A percentile compares a stretch with the other conserved stretches of the same genome.
Evolutionary conservation across 2,797 vertebrate species (phyloP).

Genomic region (Amniataba percoides): DNA sequence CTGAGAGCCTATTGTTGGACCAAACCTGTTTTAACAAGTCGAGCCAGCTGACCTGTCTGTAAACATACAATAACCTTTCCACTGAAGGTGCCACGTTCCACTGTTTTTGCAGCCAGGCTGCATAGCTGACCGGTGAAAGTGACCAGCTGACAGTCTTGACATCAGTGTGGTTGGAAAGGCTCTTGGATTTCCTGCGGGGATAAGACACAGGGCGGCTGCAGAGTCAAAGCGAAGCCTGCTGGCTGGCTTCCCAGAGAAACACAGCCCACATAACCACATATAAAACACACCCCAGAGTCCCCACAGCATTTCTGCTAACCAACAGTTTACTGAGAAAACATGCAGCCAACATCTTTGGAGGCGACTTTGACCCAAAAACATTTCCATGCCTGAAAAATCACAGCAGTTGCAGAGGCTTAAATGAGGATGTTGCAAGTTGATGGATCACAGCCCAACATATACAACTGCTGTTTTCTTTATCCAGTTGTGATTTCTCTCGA

Average conservation of each 20-base stretch:
- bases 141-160: constrained; percentile 52
- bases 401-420: background rate
- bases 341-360: constrained; percentile 1
- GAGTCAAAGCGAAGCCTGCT: constrained; percentile 27
- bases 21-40: constrained; percentile 41
- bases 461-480: background rate
- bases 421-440: background rate
- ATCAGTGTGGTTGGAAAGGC: constrained; percentile 41
- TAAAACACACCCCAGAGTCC: constrained; percentile 22
- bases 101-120: constrained; percentile 35
- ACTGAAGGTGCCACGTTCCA: constrained; percentile 6
- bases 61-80: constrained; percentile 39
- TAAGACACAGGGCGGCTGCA: constrained; percentile 12
- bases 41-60: constrained; percentile 44
- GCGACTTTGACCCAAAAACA: constrained; percentile 2
- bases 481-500: background rate
- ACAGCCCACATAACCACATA: constrained; percentile 3
- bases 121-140: constrained; percentile 41
- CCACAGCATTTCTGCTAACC: constrained; percentile 19
- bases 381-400: background rate
- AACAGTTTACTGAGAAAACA: constrained; percentile 13
- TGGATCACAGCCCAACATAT: background rate
- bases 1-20: constrained; percentile 47
- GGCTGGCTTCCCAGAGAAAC: constrained; percentile 34
- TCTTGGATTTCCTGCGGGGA: constrained; percentile 42